phyloP scores from a whole-genome alignment of 2,797 vertebrate genomes.

The Sebastes reedi region DNA sequence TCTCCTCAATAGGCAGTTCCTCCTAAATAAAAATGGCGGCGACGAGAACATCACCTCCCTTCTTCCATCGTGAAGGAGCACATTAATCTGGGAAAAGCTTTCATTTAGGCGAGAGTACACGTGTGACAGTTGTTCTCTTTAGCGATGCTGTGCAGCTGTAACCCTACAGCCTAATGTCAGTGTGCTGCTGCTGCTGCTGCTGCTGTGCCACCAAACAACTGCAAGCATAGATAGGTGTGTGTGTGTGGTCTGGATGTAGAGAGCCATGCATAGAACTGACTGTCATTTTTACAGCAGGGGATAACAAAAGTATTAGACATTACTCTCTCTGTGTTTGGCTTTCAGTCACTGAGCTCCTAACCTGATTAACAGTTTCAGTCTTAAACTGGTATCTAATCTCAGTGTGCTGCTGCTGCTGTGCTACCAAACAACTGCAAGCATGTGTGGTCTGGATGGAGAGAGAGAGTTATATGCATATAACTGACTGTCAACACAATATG shows the following conservation, averaged over 20 bases:
- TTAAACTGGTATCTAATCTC: conserved; percentile 34
- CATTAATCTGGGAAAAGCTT: conserved; percentile 17
- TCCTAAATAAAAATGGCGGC: conserved; percentile 83
- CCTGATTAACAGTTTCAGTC: conserved; percentile 70
- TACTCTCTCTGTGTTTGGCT: conserved; percentile 7
- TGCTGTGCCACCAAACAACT: conserved; percentile 16
- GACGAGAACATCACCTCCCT: conserved; percentile 72
- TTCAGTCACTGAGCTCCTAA: conserved; percentile 66
- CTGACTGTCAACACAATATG: not conserved
- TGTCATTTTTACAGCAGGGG: not conserved
- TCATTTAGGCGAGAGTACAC: not conserved
- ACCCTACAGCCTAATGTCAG: conserved; percentile 18
- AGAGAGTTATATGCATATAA: not conserved
- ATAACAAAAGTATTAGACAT: not conserved
- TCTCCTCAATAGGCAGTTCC: conserved; percentile 74
- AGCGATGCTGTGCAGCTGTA: conserved; percentile 38
- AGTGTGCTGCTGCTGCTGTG: conserved; percentile 9
- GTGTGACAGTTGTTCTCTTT: conserved; percentile 25
- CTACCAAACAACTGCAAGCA: conserved; percentile 18
- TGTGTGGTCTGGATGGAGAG: conserved; percentile 15
- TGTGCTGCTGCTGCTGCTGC: not conserved
- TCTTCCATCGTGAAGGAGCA: conserved; percentile 61
- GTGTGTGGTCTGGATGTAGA: conserved; percentile 12
- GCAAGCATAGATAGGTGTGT: not conserved
- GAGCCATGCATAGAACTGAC: not conserved